Percentiles rank a stretch among this genome's conserved stretches.
phyloP scores from a whole-genome alignment of 2,888 invertebrate species.

The Bellardia pandia region DNA sequence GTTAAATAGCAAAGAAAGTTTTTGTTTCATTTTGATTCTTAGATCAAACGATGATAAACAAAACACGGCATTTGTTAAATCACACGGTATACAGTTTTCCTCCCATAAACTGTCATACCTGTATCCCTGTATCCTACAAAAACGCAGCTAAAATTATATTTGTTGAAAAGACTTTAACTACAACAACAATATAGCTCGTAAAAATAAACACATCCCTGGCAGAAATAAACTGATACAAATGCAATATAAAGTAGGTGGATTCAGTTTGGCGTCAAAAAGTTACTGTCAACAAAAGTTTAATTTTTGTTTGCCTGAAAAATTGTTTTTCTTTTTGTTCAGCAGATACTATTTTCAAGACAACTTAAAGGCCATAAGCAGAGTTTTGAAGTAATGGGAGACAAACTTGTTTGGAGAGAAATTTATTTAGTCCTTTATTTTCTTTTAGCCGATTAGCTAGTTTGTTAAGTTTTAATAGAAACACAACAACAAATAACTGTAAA shows the following conservation, averaged over 20 bases:
- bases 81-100: too few species aligned
- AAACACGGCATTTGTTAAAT: too few species aligned
- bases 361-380: background rate
- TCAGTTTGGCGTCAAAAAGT: constrained; percentile 58
- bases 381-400: background rate
- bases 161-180: constrained; percentile 17
- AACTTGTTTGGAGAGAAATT: too few species aligned
- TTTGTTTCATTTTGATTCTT: too few species aligned
- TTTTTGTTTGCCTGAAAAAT: constrained; percentile 7
- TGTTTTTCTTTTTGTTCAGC: background rate
- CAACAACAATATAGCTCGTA: constrained; percentile 1
- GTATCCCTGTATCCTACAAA: background rate
- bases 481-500: too few species aligned
- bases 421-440: too few species aligned
- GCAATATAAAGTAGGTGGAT: constrained; percentile 28
- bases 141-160: constrained; percentile 10
- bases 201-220: background rate
- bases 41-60: too few species aligned
- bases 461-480: too few species aligned
- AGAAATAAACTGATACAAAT: background rate
- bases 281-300: constrained; percentile 52
- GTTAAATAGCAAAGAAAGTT: too few species aligned
- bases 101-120: too few species aligned
- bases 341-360: background rate
- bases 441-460: too few species aligned